Evolutionary conservation across 2,797 vertebrate species (phyloP).

Genomic region (Hyperoplus immaculatus): DNA sequence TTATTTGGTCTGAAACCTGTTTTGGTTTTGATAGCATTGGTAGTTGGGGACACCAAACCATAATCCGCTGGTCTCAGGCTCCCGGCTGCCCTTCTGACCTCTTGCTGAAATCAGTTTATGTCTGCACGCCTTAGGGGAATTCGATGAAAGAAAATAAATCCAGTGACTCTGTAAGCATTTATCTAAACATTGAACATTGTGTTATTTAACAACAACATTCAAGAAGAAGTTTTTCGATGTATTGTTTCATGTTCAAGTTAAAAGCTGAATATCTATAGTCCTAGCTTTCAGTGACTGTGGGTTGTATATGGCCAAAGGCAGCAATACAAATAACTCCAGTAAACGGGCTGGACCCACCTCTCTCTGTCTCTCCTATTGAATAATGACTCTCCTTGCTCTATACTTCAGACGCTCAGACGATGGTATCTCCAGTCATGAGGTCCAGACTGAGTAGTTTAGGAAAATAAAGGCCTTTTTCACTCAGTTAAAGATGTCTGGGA

Average conservation of each 20-base stretch:
- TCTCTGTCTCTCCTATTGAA: constrained; percentile 33
- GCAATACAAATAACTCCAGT: constrained; percentile 26
- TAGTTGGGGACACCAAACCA: neutral
- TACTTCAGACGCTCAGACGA: constrained; percentile 38
- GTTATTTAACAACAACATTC: neutral
- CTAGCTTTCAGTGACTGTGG: constrained; percentile 15
- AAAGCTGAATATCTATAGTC: neutral
- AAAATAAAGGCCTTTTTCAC: constrained; percentile 42
- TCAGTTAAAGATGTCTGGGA: constrained; percentile 33
- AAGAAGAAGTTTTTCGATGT: neutral
- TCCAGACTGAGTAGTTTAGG: constrained; percentile 43
- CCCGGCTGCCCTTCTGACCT: constrained; percentile 39
- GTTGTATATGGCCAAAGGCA: neutral
- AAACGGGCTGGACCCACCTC: constrained; percentile 32
- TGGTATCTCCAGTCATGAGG: constrained; percentile 39
- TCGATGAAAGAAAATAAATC: neutral
- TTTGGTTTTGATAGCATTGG: constrained; percentile 6
- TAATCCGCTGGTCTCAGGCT: constrained; percentile 1
- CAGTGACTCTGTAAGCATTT: neutral
- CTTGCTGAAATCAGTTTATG: constrained; percentile 4
- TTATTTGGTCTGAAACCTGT: neutral
- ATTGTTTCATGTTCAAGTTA: neutral
- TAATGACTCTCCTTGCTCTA: constrained; percentile 35
- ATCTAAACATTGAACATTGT: neutral
- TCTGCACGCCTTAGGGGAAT: neutral